Conservation (phyloP, 2,113 vertebrate genomes). For the Illadopsis cleaveri region DNA sequence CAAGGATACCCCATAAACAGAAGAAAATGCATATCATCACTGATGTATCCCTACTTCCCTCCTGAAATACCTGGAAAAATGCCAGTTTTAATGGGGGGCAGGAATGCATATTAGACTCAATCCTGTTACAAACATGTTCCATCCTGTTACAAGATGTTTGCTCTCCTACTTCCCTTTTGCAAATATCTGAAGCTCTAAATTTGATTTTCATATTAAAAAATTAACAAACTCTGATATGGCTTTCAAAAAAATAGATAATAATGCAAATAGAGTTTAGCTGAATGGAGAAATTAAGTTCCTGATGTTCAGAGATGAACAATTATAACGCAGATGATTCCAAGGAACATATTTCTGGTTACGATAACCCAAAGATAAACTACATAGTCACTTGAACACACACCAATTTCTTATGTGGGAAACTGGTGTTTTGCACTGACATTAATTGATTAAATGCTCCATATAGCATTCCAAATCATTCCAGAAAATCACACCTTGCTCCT, state of each 20-base stretch:
- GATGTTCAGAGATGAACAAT: not conserved
- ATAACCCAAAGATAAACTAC: not conserved
- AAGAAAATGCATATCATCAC: not conserved
- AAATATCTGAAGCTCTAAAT: not conserved
- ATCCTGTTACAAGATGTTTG: not conserved
- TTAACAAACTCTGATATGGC: not conserved
- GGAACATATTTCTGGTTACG: not conserved
- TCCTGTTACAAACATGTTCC: not conserved
- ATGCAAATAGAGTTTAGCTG: not conserved
- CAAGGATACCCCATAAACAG: not conserved
- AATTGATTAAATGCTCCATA: not conserved
- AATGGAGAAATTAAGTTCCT: not conserved
- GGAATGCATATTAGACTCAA: not conserved
- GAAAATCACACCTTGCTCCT: not conserved
- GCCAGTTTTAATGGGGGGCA: not conserved
- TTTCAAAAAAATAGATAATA: not conserved
- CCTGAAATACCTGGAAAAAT: not conserved
- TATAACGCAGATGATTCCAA: not conserved
- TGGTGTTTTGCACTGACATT: not conserved
- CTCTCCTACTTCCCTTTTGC: not conserved
- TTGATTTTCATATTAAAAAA: not conserved
- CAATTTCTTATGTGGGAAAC: not conserved
- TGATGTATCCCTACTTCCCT: not conserved
- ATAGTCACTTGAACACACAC: not conserved
- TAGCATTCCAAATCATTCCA: not conserved